Conservation (phyloP, 2,888 invertebrate species). For the Hylaea fasciaria region DNA sequence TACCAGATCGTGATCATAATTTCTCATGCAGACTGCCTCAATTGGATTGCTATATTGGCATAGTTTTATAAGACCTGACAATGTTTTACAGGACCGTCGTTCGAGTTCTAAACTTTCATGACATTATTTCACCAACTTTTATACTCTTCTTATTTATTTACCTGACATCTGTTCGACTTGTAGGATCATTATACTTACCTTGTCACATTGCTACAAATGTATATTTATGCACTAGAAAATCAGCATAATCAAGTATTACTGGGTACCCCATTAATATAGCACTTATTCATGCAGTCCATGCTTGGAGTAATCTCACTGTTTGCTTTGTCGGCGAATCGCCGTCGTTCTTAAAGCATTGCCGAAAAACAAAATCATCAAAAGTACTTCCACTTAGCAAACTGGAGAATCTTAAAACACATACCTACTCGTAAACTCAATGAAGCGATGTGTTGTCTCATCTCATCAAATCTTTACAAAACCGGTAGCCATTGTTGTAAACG, state of each 20-base stretch:
- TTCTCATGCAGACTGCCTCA: constrained; percentile 38
- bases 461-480: constrained; percentile 41
- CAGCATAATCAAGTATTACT: no score
- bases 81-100: no score
- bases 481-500: constrained; percentile 45
- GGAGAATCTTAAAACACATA: constrained; percentile 31
- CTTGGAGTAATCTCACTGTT: neutral
- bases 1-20: constrained; percentile 49
- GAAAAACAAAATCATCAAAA: constrained; percentile 21
- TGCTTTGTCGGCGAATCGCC: constrained; percentile 26
- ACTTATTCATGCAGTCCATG: no score
- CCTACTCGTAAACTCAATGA: constrained; percentile 39
- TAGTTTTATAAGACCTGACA: constrained; percentile 20
- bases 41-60: constrained; percentile 38
- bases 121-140: no score
- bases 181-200: no score
- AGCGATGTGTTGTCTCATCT: constrained; percentile 42
- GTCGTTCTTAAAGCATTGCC: constrained; percentile 10
- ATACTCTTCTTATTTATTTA: no score
- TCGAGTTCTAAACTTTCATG: no score
- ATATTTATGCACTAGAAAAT: no score
- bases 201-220: no score
- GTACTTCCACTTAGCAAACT: constrained; percentile 23
- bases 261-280: no score
- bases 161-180: no score